Conservation (phyloP, 1,140 invertebrate species). For the Zaprionus ghesquierei region DNA sequence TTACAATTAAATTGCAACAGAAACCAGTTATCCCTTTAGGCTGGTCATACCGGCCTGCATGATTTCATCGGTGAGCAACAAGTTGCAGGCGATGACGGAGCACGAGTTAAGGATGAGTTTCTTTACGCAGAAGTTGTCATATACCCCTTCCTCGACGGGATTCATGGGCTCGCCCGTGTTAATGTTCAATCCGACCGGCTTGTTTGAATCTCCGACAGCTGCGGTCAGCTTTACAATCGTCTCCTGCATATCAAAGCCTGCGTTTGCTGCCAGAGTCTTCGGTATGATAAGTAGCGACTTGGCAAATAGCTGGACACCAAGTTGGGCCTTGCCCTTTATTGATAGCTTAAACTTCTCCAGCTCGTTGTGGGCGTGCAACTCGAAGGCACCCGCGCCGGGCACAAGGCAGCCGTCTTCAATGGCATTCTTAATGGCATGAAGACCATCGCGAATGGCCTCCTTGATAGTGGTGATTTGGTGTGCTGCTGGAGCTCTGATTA, state of each 20-base stretch:
- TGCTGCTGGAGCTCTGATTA: constrained; percentile 97
- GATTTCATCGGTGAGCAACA: constrained; percentile 98
- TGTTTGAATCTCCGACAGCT: constrained; percentile 83
- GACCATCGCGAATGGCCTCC: constrained; percentile 98
- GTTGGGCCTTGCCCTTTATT: constrained; percentile 94
- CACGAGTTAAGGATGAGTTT: constrained; percentile 98
- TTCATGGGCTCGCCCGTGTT: constrained; percentile 92
- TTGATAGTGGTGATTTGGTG: constrained; percentile 97
- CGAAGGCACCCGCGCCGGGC: constrained; percentile 98
- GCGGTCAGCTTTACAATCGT: constrained; percentile 96
- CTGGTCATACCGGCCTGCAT: constrained; percentile 98
- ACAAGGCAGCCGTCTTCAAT: constrained; percentile 94
- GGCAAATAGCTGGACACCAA: constrained; percentile 97
- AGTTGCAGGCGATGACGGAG: constrained; percentile 97
- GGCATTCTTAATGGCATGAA: constrained; percentile 97
- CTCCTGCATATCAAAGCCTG: constrained; percentile 96
- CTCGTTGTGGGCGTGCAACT: constrained; percentile 92
- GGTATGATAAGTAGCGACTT: constrained; percentile 97
- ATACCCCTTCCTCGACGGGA: constrained; percentile 92
- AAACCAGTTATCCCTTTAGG: not conserved
- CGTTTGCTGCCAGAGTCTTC: constrained; percentile 95
- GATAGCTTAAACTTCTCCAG: constrained; percentile 92
- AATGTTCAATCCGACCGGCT: constrained; percentile 93
- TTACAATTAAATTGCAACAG: not conserved
- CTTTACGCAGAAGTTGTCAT: constrained; percentile 98